Base-by-base conservation (phyloP, 2,888 invertebrate species). In the Eurois occulta region DNA sequence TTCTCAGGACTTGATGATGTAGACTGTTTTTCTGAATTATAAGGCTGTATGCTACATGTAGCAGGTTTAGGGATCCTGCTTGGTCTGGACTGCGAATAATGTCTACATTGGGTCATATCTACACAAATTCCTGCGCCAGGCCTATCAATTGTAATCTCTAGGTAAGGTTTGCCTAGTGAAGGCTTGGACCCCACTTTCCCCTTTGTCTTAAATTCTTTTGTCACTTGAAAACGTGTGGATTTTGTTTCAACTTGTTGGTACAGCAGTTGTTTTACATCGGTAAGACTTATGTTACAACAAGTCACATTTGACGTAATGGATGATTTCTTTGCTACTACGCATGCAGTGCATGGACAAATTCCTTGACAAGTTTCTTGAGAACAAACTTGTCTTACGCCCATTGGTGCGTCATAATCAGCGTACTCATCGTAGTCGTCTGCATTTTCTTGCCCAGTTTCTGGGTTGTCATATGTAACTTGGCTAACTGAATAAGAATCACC, bases 61-160 rank as follows among this genome's bases (percentile, higher is more conserved):
- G 70, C 69, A 8, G 32, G 85, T 58, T 88, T 87, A 5, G 87
- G 87, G 11, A 87, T 87, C 32, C 71, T 88, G 58, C 87, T 87
- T 11, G 81, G 83, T 41, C 41, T 83, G 8, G 8, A 8, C 7
- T n/a, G 62, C 7, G 64, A 46, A 3, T 48, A 41, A 35, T 67
- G 71, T 7, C 65, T 66, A n/a, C n/a, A 62, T 35, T 75, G 72
- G 18, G 6, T 52, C 48, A 87, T 75, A 69, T 77, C 78, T 70
- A 78, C 83, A 83, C 41, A 86, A 28, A 83, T 87, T 81, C 83
- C 91, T 78, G 83, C 90, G 89, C 24, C 92, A 10, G 92, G 91
- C 68, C 87, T 89, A 48, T 93, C 92, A 46, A 94, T 92, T 64
- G 89, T 91, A 28, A 93, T 93, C 67, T 93, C 90, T 62, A 94